phyloP scores from a whole-genome alignment of 1,140 invertebrate genomes.

The Cherax quadricarinatus region DNA sequence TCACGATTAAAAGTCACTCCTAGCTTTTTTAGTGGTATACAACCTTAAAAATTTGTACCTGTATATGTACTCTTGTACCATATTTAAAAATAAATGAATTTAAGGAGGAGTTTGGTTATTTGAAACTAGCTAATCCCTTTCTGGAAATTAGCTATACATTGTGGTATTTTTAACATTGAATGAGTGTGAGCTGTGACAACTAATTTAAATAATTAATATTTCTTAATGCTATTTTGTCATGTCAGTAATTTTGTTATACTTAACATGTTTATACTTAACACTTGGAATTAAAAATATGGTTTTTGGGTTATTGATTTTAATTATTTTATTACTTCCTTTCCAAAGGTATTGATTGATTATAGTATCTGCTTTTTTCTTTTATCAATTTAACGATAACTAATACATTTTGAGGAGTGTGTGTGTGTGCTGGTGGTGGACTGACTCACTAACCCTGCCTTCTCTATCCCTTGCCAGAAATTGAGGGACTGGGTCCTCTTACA shows the following conservation, averaged over 20 bases:
- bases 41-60: not conserved
- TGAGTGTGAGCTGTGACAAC: slow-evolving; percentile 1
- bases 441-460: slow-evolving; percentile 68
- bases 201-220: not conserved
- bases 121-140: not conserved
- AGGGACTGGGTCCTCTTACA: slow-evolving; percentile 80
- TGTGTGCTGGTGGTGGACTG: slow-evolving; percentile 63
- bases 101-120: not conserved
- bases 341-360: slow-evolving; percentile 20
- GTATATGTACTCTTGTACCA: not conserved
- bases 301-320: slow-evolving; percentile 40
- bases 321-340: not conserved
- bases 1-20: not conserved
- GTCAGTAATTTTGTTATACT: slow-evolving; percentile 7
- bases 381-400: slow-evolving; percentile 38
- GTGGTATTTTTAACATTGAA: not conserved
- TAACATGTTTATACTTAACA: slow-evolving; percentile 34
- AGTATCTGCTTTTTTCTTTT: slow-evolving; percentile 21
- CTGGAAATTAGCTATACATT: not conserved
- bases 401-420: slow-evolving; percentile 36
- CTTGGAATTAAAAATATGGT: slow-evolving; percentile 23
- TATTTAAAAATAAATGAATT: not conserved
- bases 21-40: not conserved
- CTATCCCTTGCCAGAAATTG: slow-evolving; percentile 71
- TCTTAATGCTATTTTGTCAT: not conserved